Base-by-base conservation (phyloP, 37 sponge, comb jelly and placozoan genomes). In the Amphimedon queenslandica region DNA sequence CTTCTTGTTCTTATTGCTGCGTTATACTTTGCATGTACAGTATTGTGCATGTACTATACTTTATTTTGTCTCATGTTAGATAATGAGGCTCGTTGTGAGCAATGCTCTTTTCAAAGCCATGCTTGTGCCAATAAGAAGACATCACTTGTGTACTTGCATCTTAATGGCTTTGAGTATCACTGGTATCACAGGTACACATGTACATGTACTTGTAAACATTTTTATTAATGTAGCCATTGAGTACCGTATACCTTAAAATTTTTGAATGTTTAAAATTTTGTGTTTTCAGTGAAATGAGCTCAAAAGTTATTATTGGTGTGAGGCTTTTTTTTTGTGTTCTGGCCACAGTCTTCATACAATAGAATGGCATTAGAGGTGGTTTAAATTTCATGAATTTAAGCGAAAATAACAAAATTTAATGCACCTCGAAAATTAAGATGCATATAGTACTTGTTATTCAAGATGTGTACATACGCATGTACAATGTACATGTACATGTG, bases 121-220 rank as follows among this genome's bases (percentile, higher is more conserved):
- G 76, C 31, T 1, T 27, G 27, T 28, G 51, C 32, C 0, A 32
- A 66, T 64, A 67, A 37, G 55, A 69, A 63, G 55, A 28, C 70
- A 29, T 33, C 70, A 24, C 63, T 75, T 38, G 13, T 85, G 24
- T 66, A 41, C n/a, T 58, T 89, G 36, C 66, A 76, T 30, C 61
- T 89, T 11, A 80, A 89, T 66, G 84, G 89, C 0, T 66, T 83
- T n/a, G 73, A 83, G 47, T 82, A 56, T 35, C 89, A 89, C 73
- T 89, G 89, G 89, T 89, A 89, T 56, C 78, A 89, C 73, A 80
- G 84, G 89, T 88, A 30, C 10, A 11, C 18, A 63, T 63, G 64
- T 63, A 63, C 31, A 63, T 63, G 31, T 63, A 63, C 10, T n/a
- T 47, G 53, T 47, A 13, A 18, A 47, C 13, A 13, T 47, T 18